These are phyloP conservation scores for Syncerus caffer DNA, from an alignment of 2,797 vertebrate species.

Conservation along the genomic window DNA sequence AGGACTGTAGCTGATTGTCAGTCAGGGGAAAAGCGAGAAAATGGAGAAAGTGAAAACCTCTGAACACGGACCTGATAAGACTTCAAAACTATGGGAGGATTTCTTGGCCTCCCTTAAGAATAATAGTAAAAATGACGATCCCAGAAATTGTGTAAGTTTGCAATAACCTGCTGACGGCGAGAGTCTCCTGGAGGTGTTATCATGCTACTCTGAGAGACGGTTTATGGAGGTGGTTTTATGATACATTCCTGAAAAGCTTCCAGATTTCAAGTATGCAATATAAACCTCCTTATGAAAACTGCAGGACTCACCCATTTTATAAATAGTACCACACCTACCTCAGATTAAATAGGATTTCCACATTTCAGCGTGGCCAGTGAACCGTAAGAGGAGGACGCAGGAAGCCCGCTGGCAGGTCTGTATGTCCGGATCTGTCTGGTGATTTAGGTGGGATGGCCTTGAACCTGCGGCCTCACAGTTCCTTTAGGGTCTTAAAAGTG, in stretches of 20 bases:
- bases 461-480: background rate
- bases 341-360: conserved; percentile 66
- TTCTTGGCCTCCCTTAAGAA: conserved; percentile 65
- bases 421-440: background rate
- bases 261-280: conserved; percentile 85
- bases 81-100: conserved; percentile 76
- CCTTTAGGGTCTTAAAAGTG: background rate
- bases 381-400: conserved; percentile 63
- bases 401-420: background rate
- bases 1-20: conserved; percentile 39
- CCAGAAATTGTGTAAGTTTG: conserved; percentile 80
- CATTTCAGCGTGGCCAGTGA: conserved; percentile 70
- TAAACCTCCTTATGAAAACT: conserved; percentile 84
- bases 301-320: conserved; percentile 78
- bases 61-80: conserved; percentile 77
- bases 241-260: conserved; percentile 87
- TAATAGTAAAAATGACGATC: conserved; percentile 63
- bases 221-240: conserved; percentile 86
- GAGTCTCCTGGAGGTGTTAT: conserved; percentile 81
- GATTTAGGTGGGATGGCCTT: background rate
- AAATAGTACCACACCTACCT: conserved; percentile 81
- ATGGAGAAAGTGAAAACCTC: conserved; percentile 64
- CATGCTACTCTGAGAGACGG: conserved; percentile 83
- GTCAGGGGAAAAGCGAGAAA: conserved; percentile 23
- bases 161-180: conserved; percentile 81